phyloP scores from a whole-genome alignment of 2,888 invertebrate species.

The Diarsia brunnea region DNA sequence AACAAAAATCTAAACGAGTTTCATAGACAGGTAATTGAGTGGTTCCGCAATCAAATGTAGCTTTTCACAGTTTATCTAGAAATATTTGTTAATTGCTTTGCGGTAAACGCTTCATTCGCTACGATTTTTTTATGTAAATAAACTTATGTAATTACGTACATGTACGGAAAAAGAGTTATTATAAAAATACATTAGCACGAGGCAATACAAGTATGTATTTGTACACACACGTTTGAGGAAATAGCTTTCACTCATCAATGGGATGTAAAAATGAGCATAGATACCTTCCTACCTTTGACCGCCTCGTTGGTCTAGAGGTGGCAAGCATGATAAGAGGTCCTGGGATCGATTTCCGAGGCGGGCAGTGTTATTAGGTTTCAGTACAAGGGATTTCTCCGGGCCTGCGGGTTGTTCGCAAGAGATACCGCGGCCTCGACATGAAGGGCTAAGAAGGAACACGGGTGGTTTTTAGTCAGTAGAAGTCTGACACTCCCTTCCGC shows the following conservation, averaged over 20 bases:
- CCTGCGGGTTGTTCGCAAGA: no score
- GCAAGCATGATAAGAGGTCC: no score
- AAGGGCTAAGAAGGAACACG: no score
- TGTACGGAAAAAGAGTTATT: conserved; percentile 12
- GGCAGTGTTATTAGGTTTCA: no score
- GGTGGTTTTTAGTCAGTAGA: no score
- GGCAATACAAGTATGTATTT: conserved; percentile 15
- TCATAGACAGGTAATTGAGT: conserved; percentile 40
- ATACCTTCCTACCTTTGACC: no score
- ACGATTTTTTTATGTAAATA: conserved; percentile 44
- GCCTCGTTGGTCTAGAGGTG: no score
- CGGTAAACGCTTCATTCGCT: conserved; percentile 41
- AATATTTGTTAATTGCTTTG: conserved; percentile 50
- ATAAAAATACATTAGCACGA: conserved; percentile 22
- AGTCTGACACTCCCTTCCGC: no score
- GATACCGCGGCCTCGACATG: no score
- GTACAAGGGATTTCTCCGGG: no score
- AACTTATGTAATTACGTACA: conserved; percentile 12
- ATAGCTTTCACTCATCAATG: conserved; percentile 46
- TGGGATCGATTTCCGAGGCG: no score
- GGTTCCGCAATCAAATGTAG: conserved; percentile 54
- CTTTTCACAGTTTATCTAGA: conserved; percentile 43
- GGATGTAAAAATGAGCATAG: background rate
- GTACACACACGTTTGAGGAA: conserved; percentile 8
- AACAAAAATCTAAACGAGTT: conserved; percentile 46